These are phyloP conservation scores for Trinorchestia longiramus DNA, from an alignment of 1,140 invertebrate species.

Conservation along the genomic window DNA sequence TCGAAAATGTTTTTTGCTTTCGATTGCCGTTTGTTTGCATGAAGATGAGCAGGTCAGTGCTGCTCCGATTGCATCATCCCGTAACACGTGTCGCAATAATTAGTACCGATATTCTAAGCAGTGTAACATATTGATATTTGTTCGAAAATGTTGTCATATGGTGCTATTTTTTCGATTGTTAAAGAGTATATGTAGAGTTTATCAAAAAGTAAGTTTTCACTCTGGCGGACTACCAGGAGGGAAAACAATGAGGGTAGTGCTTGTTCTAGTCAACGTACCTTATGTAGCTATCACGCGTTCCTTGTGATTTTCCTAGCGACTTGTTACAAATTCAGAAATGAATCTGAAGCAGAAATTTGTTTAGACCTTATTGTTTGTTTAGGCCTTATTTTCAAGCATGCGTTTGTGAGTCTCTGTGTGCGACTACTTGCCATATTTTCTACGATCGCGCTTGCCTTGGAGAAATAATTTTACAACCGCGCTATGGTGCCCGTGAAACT, in stretches of 20 bases:
- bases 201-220: neutral
- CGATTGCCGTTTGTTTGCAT: neutral
- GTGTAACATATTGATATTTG: neutral
- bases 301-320: too few relatives aligned
- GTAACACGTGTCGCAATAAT: neutral
- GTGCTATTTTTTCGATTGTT: neutral
- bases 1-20: neutral
- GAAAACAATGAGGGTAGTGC: neutral
- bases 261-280: neutral
- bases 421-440: neutral
- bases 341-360: neutral
- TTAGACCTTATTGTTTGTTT: neutral
- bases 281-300: neutral
- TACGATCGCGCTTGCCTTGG: neutral
- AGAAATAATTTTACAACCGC: neutral
- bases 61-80: neutral
- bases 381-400: neutral
- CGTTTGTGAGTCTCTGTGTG: neutral
- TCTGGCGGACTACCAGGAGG: neutral
- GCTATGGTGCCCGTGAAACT: neutral
- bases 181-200: neutral
- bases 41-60: neutral
- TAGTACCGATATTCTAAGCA: neutral
- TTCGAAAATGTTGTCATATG: neutral
- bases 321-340: neutral